Conservation (phyloP, 2,113 vertebrate genomes). For the Elephantulus edwardii region DNA sequence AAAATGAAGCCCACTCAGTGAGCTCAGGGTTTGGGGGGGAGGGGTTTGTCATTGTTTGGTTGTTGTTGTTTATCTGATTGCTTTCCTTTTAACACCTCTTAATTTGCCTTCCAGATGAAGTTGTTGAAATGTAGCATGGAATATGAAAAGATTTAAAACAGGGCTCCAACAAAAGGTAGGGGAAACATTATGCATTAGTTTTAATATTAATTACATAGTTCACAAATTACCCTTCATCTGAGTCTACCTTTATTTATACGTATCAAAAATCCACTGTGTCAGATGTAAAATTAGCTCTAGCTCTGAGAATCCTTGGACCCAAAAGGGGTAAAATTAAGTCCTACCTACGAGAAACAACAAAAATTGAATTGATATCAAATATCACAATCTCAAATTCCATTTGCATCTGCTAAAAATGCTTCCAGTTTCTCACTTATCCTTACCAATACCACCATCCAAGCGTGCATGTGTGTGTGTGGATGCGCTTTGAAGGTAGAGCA, state of each 20-base stretch:
- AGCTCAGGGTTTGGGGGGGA: no score
- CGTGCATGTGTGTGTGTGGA: not conserved
- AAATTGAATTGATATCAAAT: slow-evolving; percentile 44
- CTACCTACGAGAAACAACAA: slow-evolving; percentile 34
- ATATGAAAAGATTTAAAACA: slow-evolving; percentile 52
- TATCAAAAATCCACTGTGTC: slow-evolving; percentile 26
- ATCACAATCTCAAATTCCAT: not conserved
- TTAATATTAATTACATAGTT: slow-evolving; percentile 45
- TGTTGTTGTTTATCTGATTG: no score
- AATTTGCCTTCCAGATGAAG: slow-evolving; percentile 55
- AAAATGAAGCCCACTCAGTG: no score
- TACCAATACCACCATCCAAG: not conserved
- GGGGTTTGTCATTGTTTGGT: no score
- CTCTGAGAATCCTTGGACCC: slow-evolving; percentile 39
- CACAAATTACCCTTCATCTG: slow-evolving; percentile 47
- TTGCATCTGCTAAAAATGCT: slow-evolving; percentile 41
- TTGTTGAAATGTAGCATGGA: slow-evolving; percentile 49
- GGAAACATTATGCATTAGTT: slow-evolving; percentile 57
- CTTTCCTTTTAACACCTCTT: slow-evolving; percentile 16
- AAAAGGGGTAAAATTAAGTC: slow-evolving; percentile 26
- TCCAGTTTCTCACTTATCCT: slow-evolving; percentile 31
- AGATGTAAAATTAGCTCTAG: slow-evolving; percentile 52
- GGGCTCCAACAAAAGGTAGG: slow-evolving; percentile 35
- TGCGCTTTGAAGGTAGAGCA: not conserved
- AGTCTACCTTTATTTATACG: slow-evolving; percentile 52